phyloP scores from a whole-genome alignment of 2,113 vertebrate genomes.

The Varanus komodoensis region DNA sequence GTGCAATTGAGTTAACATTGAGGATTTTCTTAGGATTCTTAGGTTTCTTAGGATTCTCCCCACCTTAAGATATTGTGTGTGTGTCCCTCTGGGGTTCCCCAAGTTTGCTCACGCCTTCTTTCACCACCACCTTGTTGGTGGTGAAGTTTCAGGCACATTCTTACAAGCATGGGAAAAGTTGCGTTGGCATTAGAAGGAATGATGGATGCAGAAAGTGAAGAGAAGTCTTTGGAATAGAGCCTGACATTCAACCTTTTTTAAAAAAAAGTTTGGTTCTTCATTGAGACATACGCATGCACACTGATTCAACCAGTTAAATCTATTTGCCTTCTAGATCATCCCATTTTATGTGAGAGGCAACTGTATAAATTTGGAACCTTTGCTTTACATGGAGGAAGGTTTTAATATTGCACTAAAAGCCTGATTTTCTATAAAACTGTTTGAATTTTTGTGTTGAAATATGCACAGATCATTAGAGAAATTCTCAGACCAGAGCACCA shows the following conservation, averaged over 20 bases:
- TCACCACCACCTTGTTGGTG: background rate
- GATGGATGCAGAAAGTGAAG: background rate
- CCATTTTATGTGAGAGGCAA: background rate
- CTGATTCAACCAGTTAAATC: background rate
- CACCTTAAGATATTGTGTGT: too few species aligned
- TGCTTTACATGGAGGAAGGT: background rate
- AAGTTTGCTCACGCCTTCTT: background rate
- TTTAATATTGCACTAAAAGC: background rate
- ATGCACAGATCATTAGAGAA: background rate
- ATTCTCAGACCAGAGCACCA: background rate
- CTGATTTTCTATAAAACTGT: background rate
- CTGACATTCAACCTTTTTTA: background rate
- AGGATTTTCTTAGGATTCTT: too few species aligned
- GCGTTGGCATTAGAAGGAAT: background rate
- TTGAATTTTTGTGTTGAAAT: background rate
- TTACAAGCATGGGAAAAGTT: background rate
- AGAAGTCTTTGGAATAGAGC: background rate
- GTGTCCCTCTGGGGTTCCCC: background rate
- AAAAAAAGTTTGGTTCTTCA: too few species aligned
- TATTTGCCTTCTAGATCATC: background rate
- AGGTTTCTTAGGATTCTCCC: background rate
- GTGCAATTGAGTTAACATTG: background rate
- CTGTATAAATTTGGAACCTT: background rate
- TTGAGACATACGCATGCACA: too few species aligned
- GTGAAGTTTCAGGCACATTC: background rate